phyloP scores from a whole-genome alignment of 1,140 invertebrate genomes.

The Megalonaias nervosa region DNA sequence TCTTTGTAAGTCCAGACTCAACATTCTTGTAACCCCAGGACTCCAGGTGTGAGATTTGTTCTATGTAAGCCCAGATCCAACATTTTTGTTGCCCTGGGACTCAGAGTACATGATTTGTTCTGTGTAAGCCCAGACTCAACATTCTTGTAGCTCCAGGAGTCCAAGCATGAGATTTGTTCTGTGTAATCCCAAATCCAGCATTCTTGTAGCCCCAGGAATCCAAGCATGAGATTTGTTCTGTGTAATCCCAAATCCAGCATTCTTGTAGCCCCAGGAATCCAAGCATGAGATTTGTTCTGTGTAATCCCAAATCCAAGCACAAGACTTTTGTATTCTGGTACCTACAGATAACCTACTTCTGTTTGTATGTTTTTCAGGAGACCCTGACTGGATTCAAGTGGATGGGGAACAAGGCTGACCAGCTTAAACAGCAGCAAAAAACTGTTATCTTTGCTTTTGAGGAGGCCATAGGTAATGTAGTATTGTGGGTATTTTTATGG shows the following conservation, averaged over 20 bases:
- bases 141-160: not conserved
- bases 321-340: not conserved
- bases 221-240: not conserved
- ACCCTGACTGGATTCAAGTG: slow-evolving; percentile 99
- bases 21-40: too few relatives aligned
- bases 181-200: not conserved
- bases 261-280: not conserved
- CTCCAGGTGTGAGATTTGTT: too few relatives aligned
- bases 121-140: not conserved
- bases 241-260: not conserved
- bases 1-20: too few relatives aligned
- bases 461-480: slow-evolving; percentile 76
- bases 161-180: not conserved
- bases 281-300: not conserved
- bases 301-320: not conserved
- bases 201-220: not conserved
- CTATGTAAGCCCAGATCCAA: too few relatives aligned
- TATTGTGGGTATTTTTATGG: too few relatives aligned
- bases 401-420: slow-evolving; percentile 93
- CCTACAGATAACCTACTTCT: not conserved
- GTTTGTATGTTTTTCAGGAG: slow-evolving; percentile 75
- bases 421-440: slow-evolving; percentile 78
- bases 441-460: slow-evolving; percentile 95
- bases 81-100: not conserved
- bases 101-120: not conserved